Percentiles rank a stretch among this genome's conserved stretches.
These are phyloP conservation scores for Metopolophium dirhodum DNA, from an alignment of 1,140 invertebrate species.

Conservation along the genomic window DNA sequence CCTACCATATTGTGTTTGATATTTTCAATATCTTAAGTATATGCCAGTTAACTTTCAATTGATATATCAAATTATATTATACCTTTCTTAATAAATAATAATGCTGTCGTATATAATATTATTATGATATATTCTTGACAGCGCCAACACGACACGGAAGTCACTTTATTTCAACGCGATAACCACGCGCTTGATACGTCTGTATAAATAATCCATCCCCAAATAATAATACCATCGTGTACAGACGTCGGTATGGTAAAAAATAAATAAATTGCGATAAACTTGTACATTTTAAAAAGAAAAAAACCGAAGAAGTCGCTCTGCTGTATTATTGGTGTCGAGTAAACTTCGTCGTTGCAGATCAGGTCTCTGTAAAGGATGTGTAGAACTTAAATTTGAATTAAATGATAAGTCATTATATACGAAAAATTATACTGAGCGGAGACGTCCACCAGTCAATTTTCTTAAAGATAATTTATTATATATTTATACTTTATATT, in stretches of 20 bases:
- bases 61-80: neutral
- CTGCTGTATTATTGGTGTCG: neutral
- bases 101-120: neutral
- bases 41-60: neutral
- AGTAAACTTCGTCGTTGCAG: neutral
- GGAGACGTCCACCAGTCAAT: no score
- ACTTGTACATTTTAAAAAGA: neutral
- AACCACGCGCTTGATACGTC: neutral
- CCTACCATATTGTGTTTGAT: neutral
- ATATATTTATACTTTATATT: no score
- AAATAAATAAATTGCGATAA: neutral
- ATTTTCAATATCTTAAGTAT: conserved; percentile 7
- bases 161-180: neutral
- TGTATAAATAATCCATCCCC: neutral
- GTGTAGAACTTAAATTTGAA: no score
- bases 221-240: neutral
- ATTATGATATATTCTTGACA: neutral
- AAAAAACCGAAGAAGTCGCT: neutral
- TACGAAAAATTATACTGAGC: no score
- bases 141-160: neutral
- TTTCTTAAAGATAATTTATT: no score
- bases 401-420: neutral
- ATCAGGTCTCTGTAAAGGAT: no score
- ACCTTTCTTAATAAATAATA: neutral
- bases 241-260: neutral